phyloP scores from a whole-genome alignment of 2,888 invertebrate genomes.

The Lacanobia oleracea region DNA sequence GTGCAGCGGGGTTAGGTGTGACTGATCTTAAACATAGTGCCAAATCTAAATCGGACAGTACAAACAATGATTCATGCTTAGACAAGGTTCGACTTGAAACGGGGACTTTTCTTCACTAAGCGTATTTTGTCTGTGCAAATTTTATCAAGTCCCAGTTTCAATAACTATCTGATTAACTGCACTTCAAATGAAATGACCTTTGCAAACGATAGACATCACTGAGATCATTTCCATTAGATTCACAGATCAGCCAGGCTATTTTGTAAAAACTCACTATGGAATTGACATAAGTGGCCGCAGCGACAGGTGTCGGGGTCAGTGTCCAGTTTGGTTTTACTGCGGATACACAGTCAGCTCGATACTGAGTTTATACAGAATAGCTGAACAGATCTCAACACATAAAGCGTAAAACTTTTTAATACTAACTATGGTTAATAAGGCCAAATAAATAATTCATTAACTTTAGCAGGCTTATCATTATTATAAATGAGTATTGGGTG shows the following conservation, averaged over 20 bases:
- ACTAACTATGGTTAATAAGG: slow-evolving; percentile 85
- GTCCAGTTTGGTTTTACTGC: slow-evolving; percentile 36
- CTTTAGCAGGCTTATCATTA: slow-evolving; percentile 85
- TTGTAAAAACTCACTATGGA: slow-evolving; percentile 48
- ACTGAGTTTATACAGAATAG: slow-evolving; percentile 54
- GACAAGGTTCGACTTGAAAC: slow-evolving; percentile 81
- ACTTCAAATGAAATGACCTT: slow-evolving; percentile 70
- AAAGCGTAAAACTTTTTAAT: slow-evolving; percentile 84
- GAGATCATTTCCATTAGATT: slow-evolving; percentile 81
- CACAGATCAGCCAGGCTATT: slow-evolving; percentile 70
- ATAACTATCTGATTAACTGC: slow-evolving; percentile 71
- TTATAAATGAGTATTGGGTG: slow-evolving; percentile 89
- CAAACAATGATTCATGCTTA: slow-evolving; percentile 86
- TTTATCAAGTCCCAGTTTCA: slow-evolving; percentile 77
- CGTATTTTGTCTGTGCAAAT: slow-evolving; percentile 67
- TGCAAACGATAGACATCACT: slow-evolving; percentile 70
- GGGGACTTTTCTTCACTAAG: slow-evolving; percentile 74
- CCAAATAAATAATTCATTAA: slow-evolving; percentile 81
- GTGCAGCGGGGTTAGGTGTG: slow-evolving; percentile 83
- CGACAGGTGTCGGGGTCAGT: slow-evolving; percentile 9
- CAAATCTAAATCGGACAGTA: slow-evolving; percentile 80
- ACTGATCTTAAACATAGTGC: slow-evolving; percentile 75
- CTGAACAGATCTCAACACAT: slow-evolving; percentile 81
- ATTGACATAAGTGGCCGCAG: slow-evolving; percentile 17
- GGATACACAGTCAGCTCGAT: slow-evolving; percentile 36